Evolutionary conservation across 2,113 vertebrate species (phyloP).

Genomic region (Sula dactylatra): DNA sequence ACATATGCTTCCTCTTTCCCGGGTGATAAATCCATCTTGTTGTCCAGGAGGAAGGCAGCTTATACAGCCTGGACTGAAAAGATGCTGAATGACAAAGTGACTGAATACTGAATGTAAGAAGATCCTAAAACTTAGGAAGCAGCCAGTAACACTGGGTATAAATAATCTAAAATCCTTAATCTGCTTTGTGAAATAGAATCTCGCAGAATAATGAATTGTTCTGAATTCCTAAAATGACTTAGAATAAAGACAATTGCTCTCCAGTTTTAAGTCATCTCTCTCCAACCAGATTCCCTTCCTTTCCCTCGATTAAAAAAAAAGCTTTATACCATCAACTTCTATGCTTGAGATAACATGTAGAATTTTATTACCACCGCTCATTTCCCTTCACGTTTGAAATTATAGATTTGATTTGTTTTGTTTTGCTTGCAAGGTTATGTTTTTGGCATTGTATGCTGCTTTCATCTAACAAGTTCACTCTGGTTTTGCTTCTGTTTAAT

Average conservation of each 20-base stretch:
- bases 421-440: not conserved
- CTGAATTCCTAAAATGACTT: not conserved
- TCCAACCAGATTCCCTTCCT: not conserved
- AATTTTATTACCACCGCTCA: not conserved
- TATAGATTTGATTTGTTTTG: not conserved
- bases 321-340: not conserved
- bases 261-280: not conserved
- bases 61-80: not conserved
- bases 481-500: not conserved
- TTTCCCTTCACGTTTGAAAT: not conserved
- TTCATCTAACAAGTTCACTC: not conserved
- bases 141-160: not conserved
- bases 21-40: slow-evolving; percentile 28
- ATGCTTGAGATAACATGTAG: not conserved
- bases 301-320: not conserved
- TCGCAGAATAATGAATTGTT: not conserved
- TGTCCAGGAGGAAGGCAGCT: slow-evolving; percentile 6
- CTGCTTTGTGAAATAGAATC: not conserved
- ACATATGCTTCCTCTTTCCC: not conserved
- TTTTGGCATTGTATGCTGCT: not conserved
- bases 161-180: slow-evolving; percentile 28
- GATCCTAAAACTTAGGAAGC: slow-evolving; percentile 33
- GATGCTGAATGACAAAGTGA: slow-evolving; percentile 26
- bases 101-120: slow-evolving; percentile 2
- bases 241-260: not conserved